Evolutionary conservation across 2,888 invertebrate genomes (phyloP).

Genomic region (Noctuana brunneofusca): DNA sequence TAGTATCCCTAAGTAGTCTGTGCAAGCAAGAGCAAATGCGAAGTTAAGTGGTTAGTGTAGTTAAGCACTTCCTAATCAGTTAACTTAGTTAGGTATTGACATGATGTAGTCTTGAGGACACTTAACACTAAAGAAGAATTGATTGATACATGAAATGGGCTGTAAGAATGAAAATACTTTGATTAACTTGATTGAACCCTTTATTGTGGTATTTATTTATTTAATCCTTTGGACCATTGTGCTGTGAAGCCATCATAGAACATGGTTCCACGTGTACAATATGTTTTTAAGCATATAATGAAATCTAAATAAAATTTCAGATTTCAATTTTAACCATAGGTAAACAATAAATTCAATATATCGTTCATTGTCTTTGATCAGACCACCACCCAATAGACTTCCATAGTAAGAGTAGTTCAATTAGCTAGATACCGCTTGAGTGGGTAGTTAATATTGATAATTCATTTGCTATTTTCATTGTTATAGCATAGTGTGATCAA

Average conservation of each 20-base stretch:
- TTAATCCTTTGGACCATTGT: background rate
- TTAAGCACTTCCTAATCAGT: no score
- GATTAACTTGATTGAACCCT: no score
- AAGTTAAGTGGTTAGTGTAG: no score
- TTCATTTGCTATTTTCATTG: conserved; percentile 39
- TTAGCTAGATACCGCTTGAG: conserved; percentile 26
- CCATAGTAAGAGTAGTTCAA: conserved; percentile 18
- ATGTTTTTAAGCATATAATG: background rate
- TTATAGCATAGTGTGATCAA: conserved; percentile 34
- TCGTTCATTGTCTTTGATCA: conserved; percentile 30
- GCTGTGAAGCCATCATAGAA: background rate
- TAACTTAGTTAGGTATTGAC: no score
- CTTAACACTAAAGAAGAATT: no score
- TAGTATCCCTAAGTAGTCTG: no score
- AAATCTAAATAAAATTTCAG: conserved; percentile 21
- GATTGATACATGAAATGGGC: no score
- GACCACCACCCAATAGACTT: conserved; percentile 35
- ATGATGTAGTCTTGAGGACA: no score
- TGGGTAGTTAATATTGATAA: conserved; percentile 33
- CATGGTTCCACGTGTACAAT: no score
- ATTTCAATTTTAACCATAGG: conserved; percentile 25
- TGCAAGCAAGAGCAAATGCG: no score
- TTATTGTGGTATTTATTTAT: no score
- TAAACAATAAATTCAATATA: conserved; percentile 16
- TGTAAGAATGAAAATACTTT: no score